Percentiles rank a stretch among this genome's conserved stretches.
Conservation (phyloP, 2,888 invertebrate genomes). For the Tetanocera ferruginea region DNA sequence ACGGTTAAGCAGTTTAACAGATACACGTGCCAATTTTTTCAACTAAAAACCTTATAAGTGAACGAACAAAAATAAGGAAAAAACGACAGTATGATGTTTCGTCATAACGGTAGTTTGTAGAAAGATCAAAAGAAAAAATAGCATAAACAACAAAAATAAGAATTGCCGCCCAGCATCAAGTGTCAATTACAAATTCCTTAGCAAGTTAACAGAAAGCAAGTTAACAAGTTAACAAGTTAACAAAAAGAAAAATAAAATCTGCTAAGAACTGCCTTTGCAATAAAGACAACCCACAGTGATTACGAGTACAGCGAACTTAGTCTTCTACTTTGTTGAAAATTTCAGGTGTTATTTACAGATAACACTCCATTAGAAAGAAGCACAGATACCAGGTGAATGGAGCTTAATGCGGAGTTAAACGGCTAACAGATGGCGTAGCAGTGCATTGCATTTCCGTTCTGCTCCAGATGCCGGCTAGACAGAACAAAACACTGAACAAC, state of each 20-base stretch:
- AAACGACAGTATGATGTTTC: not conserved
- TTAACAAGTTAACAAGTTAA: not conserved
- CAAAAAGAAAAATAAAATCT: not conserved
- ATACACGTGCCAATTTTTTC: not conserved
- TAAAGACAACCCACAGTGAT: too few relatives aligned
- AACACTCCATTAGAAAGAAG: too few relatives aligned
- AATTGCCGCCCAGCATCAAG: constrained; percentile 15
- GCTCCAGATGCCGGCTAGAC: constrained; percentile 16
- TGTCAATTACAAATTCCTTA: not conserved
- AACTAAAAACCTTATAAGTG: not conserved
- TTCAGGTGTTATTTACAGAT: too few relatives aligned
- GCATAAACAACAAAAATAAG: not conserved
- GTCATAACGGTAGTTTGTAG: not conserved
- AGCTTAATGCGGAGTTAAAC: too few relatives aligned
- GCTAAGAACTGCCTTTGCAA: too few relatives aligned
- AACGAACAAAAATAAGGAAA: not conserved
- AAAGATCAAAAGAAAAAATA: not conserved
- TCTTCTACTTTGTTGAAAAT: too few relatives aligned
- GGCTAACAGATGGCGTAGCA: constrained; percentile 1
- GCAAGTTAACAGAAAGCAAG: not conserved
- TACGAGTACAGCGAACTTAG: too few relatives aligned
- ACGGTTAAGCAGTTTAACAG: not conserved
- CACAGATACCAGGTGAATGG: too few relatives aligned
- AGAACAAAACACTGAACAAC: not conserved
- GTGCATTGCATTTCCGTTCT: constrained; percentile 21